phyloP scores from a whole-genome alignment of 1,140 invertebrate species.

The Cotesia glomerata region DNA sequence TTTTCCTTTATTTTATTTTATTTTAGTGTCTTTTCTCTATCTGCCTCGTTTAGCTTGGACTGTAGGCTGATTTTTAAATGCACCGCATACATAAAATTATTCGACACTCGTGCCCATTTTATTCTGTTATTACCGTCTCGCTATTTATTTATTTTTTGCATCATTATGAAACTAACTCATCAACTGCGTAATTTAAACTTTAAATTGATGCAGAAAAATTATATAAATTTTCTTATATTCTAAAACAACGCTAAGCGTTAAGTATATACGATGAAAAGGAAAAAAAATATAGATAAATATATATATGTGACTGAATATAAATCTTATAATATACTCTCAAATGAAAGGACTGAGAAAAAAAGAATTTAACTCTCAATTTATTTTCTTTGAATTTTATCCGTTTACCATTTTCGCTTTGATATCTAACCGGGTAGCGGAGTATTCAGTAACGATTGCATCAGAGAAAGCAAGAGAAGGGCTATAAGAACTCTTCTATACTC shows the following conservation, averaged over 20 bases:
- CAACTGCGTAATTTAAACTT: background rate
- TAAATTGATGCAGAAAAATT: too few relatives aligned
- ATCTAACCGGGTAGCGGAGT: background rate
- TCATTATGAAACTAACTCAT: background rate
- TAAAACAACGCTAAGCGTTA: background rate
- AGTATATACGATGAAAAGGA: background rate
- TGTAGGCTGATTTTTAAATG: slow-evolving; percentile 10
- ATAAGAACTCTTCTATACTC: slow-evolving; percentile 13
- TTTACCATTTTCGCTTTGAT: slow-evolving; percentile 22
- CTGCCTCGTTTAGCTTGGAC: background rate
- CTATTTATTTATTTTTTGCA: background rate
- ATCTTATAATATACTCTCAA: background rate
- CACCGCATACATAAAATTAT: slow-evolving; percentile 2
- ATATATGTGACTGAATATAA: background rate
- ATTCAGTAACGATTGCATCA: slow-evolving; percentile 11
- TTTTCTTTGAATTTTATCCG: background rate
- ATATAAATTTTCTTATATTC: too few relatives aligned
- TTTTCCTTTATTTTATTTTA: slow-evolving; percentile 21
- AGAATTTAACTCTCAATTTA: background rate
- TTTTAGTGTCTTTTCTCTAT: background rate
- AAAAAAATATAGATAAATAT: background rate
- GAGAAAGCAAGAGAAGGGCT: background rate
- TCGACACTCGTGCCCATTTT: slow-evolving; percentile 1
- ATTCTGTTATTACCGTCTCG: background rate
- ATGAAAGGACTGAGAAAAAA: background rate